These are phyloP conservation scores for Drosophila lini DNA, from an alignment of 1,140 invertebrate genomes.

Conservation along the genomic window DNA sequence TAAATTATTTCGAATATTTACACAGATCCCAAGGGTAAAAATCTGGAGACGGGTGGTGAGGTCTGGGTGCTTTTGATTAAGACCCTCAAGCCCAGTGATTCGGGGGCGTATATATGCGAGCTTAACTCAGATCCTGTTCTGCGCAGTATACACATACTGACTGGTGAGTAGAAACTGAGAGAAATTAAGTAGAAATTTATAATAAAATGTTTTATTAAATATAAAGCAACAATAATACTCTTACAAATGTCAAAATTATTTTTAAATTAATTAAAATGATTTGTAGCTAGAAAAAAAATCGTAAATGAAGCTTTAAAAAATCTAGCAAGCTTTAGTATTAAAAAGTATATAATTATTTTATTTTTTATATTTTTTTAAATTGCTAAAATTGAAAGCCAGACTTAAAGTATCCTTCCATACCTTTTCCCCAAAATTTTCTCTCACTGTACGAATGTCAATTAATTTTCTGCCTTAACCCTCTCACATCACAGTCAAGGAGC, in stretches of 20 bases:
- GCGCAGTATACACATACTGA: constrained; percentile 90
- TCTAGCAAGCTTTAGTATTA: not conserved
- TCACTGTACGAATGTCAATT: not conserved
- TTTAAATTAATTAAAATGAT: not conserved
- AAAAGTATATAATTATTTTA: no score
- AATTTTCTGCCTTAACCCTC: constrained; percentile 9
- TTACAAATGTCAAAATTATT: not conserved
- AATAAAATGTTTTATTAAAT: not conserved
- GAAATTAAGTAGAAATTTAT: not conserved
- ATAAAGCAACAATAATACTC: not conserved
- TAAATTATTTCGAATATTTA: not conserved
- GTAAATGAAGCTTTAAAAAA: not conserved
- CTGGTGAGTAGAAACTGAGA: constrained; percentile 86
- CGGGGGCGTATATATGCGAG: constrained; percentile 92
- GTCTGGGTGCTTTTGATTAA: constrained; percentile 94
- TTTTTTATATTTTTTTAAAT: not conserved
- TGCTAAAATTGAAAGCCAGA: not conserved
- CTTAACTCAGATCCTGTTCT: constrained; percentile 92
- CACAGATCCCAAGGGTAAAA: constrained; percentile 85
- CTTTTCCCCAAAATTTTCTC: not conserved
- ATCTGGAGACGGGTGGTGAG: constrained; percentile 87
- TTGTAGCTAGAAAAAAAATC: not conserved
- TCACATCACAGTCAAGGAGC: constrained; percentile 63
- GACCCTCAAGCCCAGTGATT: constrained; percentile 88
- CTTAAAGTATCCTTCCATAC: not conserved